Conservation (phyloP, 2,888 invertebrate species). For the Aleiodes leptofemur region DNA sequence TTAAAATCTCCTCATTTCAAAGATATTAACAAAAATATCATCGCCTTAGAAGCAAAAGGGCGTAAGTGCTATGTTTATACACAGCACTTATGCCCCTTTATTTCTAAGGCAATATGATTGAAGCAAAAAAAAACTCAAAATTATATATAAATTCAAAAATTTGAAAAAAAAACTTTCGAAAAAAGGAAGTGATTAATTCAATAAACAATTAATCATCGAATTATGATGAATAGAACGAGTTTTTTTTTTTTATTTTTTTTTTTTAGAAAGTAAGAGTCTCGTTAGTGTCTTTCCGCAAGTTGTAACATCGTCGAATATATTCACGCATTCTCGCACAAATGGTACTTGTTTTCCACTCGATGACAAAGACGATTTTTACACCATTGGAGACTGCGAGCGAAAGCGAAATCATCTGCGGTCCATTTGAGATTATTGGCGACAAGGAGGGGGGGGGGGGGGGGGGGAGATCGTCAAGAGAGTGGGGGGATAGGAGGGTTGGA, state of each 20-base stretch:
- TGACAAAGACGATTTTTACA: constrained; percentile 15
- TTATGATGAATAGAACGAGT: constrained; percentile 6
- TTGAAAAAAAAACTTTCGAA: neutral
- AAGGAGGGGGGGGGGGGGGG: constrained; percentile 46
- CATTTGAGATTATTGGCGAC: neutral
- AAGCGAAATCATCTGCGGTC: constrained; percentile 63
- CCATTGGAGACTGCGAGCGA: constrained; percentile 58
- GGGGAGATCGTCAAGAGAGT: too few species aligned
- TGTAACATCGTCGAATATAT: constrained; percentile 19
- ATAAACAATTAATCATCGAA: constrained; percentile 35
- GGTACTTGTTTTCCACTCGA: constrained; percentile 48
- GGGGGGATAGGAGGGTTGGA: constrained; percentile 45
- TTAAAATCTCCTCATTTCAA: too few species aligned
- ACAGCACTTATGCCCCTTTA: too few species aligned
- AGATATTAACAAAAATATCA: too few species aligned
- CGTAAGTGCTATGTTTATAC: too few species aligned
- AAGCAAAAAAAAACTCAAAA: too few species aligned
- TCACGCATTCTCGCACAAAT: neutral
- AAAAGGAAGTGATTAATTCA: constrained; percentile 28
- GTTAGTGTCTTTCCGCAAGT: constrained; percentile 11
- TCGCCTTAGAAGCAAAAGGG: too few species aligned
- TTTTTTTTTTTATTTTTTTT: constrained; percentile 30
- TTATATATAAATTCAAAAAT: neutral
- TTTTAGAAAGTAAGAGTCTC: constrained; percentile 9
- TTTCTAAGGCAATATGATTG: too few species aligned